Evolutionary conservation across 2,888 invertebrate genomes (phyloP), one percentile per base, ranked within the genome.

Genomic region (Abrostola tripartita): DNA sequence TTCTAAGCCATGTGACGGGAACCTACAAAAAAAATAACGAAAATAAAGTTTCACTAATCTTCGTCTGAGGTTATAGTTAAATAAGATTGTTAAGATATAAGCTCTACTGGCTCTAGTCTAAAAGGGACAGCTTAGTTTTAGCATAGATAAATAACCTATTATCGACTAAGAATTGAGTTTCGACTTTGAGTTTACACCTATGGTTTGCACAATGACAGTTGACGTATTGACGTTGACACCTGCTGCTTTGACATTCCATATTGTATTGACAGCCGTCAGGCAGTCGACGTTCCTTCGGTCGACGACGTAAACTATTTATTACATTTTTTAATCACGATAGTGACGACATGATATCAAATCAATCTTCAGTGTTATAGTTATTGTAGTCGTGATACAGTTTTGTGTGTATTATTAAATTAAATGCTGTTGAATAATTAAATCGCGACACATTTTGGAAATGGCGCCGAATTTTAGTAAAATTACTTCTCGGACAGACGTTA

Each of bases 401-500:
- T 58, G 52, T 68, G 68, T 71, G 68, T 74, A 54, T 57, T 52
- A 36, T 54, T 41, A 63, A 67, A 57, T 59, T 69, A 71, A 81
- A 79, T 78, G 79, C 65, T 61, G 52, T 72, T 61, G 53, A 47
- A 62, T 55, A 64, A 51, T 64, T 72, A 74, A 69, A 72, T 52
- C 49, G 41, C 38, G 61, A 57, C 65, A 59, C 68, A 71, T 63
- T 37, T 60, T 57, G 35, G 83, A 72, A 77, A 97, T 97, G 97
- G 97, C 97, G 80, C 97, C 97, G 79, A 95, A 95, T 87, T 95
- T 97, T 74, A 97, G 97, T 91, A 97, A 97, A 95, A 92, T 97
- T 83, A 95, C 96, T 74, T 96, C 96, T 79, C 96, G 96, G 90
- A 96, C 96, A 87, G 96, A 96, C 88, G 95, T 95, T 54, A 91